Evolutionary conservation across 1,140 invertebrate species (phyloP).

Genomic region (Polyergus mexicanus): DNA sequence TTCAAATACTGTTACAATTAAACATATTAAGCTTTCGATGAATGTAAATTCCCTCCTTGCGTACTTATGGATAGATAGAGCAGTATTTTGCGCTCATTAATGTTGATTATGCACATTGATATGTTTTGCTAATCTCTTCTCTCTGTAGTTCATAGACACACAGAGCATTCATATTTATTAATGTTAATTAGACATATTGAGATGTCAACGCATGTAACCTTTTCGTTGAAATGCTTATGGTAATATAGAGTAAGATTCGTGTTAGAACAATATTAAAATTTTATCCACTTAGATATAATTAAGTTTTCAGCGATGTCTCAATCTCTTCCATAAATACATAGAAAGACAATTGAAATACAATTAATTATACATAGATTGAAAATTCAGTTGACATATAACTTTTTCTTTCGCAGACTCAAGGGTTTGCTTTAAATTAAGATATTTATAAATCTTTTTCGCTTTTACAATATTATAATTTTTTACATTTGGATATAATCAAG

Average conservation of each 20-base stretch:
- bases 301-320: neutral
- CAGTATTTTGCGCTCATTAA: neutral
- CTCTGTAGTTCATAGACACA: neutral
- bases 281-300: neutral
- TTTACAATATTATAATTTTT: neutral
- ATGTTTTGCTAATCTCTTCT: constrained; percentile 1
- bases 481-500: neutral
- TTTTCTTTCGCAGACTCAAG: neutral
- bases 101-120: constrained; percentile 12
- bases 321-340: neutral
- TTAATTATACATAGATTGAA: neutral
- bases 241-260: neutral
- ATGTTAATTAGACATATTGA: constrained; percentile 44
- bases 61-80: neutral
- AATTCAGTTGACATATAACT: neutral
- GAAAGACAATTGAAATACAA: neutral
- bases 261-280: constrained; percentile 1
- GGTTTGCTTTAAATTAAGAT: neutral
- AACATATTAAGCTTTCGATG: constrained; percentile 18
- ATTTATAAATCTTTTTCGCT: too few relatives aligned
- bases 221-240: neutral
- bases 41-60: neutral
- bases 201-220: neutral
- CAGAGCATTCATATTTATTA: neutral
- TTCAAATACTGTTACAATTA: neutral